Conservation (phyloP, 2,113 vertebrate species). For the Periophthalmodon schlosseri region DNA sequence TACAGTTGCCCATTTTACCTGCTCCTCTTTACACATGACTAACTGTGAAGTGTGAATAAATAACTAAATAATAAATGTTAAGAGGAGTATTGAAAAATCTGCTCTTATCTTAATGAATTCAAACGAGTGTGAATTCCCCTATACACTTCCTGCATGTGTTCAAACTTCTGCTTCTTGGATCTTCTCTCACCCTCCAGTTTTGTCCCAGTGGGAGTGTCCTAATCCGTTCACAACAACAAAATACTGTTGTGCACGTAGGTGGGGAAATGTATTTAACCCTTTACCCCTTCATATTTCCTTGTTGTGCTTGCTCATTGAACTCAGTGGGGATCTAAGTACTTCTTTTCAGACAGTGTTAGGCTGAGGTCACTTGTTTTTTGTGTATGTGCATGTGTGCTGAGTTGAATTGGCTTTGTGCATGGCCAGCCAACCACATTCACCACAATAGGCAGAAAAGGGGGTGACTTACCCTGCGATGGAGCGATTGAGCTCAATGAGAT, state of each 20-base stretch:
- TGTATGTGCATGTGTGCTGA: conserved; percentile 45
- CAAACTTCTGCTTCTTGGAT: conserved; percentile 37
- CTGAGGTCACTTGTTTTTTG: conserved; percentile 54
- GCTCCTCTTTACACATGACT: neutral
- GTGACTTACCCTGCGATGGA: conserved; percentile 42
- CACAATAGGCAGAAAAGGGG: conserved; percentile 44
- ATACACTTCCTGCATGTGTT: conserved; percentile 21
- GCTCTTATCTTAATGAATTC: conserved; percentile 16
- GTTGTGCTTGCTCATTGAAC: conserved; percentile 62
- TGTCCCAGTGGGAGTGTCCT: conserved; percentile 54
- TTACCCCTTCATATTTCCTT: conserved; percentile 51
- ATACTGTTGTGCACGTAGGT: conserved; percentile 47
- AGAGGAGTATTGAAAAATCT: neutral
- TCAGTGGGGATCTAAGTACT: conserved; percentile 59
- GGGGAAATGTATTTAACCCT: conserved; percentile 60
- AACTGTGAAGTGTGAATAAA: neutral
- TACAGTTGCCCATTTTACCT: neutral
- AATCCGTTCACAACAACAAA: conserved; percentile 60
- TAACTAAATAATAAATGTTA: neutral
- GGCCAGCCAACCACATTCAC: conserved; percentile 48
- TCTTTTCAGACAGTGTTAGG: conserved; percentile 47
- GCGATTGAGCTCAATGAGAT: conserved; percentile 46
- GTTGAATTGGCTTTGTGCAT: conserved; percentile 61
- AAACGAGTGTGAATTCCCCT: neutral
- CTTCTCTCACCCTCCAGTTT: conserved; percentile 33